Evolutionary conservation across 2,888 invertebrate species (phyloP).

Genomic region (Neuroscelio doddi): DNA sequence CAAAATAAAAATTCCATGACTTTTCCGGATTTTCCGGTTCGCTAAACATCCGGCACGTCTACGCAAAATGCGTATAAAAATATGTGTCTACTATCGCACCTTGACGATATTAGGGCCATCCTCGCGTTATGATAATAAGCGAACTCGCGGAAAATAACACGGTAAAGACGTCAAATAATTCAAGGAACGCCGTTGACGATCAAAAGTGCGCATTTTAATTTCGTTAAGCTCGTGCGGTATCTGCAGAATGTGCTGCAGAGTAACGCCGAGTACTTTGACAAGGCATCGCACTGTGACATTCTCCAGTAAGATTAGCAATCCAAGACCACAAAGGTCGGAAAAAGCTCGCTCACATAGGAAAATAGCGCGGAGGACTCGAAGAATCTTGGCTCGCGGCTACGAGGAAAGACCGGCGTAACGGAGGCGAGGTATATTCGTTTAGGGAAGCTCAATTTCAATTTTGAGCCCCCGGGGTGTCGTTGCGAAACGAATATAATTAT

Average conservation of each 20-base stretch:
- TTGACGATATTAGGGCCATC: no score
- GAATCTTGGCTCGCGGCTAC: constrained; percentile 64
- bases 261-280: constrained; percentile 46
- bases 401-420: constrained; percentile 43
- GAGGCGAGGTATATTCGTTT: constrained; percentile 58
- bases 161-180: constrained; percentile 35
- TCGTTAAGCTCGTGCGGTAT: constrained; percentile 44
- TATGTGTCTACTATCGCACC: no score
- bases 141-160: no score
- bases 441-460: constrained; percentile 72
- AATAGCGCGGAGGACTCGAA: constrained; percentile 40
- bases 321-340: constrained; percentile 39
- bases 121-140: no score
- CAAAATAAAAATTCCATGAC: no score
- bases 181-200: constrained; percentile 35
- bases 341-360: constrained; percentile 32
- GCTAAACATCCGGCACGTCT: no score
- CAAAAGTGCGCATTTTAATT: constrained; percentile 46
- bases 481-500: constrained; percentile 72
- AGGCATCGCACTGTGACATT: constrained; percentile 45
- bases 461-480: constrained; percentile 71
- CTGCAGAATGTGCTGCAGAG: constrained; percentile 40
- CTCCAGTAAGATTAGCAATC: constrained; percentile 46
- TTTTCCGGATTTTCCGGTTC: no score
- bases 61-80: no score